Conservation (phyloP, 2,113 vertebrate genomes). For the Anoura caudifer region DNA sequence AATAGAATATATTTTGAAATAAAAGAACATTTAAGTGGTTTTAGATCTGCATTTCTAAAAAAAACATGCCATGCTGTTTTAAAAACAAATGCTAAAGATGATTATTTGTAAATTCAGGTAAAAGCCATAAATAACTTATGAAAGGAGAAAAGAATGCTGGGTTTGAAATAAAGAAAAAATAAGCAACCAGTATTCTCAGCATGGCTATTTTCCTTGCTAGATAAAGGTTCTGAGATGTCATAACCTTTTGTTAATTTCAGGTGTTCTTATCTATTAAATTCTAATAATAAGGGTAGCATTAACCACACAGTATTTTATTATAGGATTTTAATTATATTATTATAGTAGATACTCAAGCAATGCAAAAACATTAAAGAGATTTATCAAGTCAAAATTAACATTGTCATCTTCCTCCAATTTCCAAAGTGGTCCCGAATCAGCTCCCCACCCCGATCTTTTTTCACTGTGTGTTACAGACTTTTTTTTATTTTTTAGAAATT, state of each 20-base stretch:
- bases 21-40: background rate
- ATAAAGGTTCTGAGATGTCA: background rate
- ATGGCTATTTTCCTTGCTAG: background rate
- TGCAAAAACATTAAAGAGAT: background rate
- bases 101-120: constrained; percentile 22
- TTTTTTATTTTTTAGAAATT: background rate
- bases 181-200: background rate
- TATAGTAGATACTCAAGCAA: background rate
- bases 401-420: background rate
- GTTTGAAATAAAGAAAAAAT: constrained; percentile 15
- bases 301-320: background rate
- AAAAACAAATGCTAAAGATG: constrained; percentile 11
- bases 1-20: background rate
- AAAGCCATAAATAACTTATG: background rate
- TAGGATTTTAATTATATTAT: background rate
- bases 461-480: background rate
- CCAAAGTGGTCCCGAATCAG: background rate
- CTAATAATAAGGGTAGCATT: background rate
- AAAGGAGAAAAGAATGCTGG: background rate
- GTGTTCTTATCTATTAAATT: background rate
- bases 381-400: background rate
- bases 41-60: background rate
- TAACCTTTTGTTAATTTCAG: constrained; percentile 13
- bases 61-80: background rate
- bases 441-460: background rate